Conservation (phyloP, 2,113 vertebrate genomes). For the Heterochromis multidens region DNA sequence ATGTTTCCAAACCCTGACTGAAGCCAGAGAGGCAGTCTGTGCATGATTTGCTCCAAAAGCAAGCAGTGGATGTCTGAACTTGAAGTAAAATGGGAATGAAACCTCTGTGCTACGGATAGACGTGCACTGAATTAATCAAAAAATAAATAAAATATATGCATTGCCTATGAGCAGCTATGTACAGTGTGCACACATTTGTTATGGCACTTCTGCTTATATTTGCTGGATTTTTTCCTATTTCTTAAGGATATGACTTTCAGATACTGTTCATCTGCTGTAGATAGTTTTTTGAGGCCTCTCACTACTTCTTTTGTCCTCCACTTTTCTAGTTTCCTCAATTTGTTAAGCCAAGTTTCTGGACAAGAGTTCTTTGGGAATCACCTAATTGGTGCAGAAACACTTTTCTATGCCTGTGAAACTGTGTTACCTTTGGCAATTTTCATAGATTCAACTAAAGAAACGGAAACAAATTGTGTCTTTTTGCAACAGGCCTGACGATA, state of each 20-base stretch:
- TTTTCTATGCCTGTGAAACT: background rate
- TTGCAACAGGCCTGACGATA: background rate
- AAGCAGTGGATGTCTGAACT: background rate
- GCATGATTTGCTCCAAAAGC: background rate
- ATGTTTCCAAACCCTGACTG: background rate
- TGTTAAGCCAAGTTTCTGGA: background rate
- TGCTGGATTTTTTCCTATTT: background rate
- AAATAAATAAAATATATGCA: background rate
- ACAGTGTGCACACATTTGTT: background rate
- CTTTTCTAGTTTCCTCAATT: background rate
- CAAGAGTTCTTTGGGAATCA: background rate
- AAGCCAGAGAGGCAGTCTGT: background rate
- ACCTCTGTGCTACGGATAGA: background rate
- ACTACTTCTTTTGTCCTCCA: background rate
- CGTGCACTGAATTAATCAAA: too few relatives aligned
- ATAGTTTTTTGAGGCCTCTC: too few relatives aligned
- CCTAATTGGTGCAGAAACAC: fast-evolving
- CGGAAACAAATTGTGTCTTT: background rate
- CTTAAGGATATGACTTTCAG: too few relatives aligned
- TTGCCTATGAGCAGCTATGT: background rate
- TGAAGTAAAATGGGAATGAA: background rate
- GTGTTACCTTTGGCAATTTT: background rate
- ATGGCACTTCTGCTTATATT: background rate
- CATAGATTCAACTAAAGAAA: background rate
- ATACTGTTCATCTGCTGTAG: too few relatives aligned